Evolutionary conservation across 2,113 vertebrate species (phyloP).

Genomic region (Hipposideros armiger): DNA sequence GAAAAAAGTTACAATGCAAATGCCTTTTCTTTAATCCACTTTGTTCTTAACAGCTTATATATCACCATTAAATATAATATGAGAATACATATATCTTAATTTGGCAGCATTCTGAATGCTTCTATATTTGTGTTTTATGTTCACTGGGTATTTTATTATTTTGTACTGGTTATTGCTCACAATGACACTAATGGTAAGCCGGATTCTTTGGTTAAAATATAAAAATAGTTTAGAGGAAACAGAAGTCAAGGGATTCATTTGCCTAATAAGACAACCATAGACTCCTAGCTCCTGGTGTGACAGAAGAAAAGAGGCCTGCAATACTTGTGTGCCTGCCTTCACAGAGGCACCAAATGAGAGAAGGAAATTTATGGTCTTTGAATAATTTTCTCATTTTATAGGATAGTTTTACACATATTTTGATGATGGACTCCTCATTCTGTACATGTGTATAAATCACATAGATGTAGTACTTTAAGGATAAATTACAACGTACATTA

Average conservation of each 20-base stretch:
- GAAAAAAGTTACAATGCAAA: not conserved
- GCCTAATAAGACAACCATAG: not conserved
- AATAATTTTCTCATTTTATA: conserved; percentile 15
- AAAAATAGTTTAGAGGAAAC: not conserved
- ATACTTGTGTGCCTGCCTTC: not conserved
- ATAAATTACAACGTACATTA: not conserved
- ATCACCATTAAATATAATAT: not conserved
- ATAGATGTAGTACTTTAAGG: not conserved
- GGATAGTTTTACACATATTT: not conserved
- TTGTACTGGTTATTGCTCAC: not conserved
- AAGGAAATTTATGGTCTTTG: not conserved
- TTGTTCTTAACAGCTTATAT: not conserved
- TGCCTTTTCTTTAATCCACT: not conserved
- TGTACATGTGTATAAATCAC: not conserved
- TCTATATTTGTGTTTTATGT: not conserved
- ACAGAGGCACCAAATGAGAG: not conserved
- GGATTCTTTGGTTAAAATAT: conserved; percentile 14
- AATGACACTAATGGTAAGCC: not conserved
- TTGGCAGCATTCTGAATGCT: not conserved
- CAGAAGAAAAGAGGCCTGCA: not conserved
- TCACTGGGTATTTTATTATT: not conserved
- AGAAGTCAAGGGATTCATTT: not conserved
- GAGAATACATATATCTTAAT: not conserved
- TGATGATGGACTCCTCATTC: not conserved
- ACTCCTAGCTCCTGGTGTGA: not conserved